A percentile compares a stretch with the other conserved stretches of the same genome.
phyloP scores from a whole-genome alignment of 2,797 vertebrate species.

The Cyprinella venusta region DNA sequence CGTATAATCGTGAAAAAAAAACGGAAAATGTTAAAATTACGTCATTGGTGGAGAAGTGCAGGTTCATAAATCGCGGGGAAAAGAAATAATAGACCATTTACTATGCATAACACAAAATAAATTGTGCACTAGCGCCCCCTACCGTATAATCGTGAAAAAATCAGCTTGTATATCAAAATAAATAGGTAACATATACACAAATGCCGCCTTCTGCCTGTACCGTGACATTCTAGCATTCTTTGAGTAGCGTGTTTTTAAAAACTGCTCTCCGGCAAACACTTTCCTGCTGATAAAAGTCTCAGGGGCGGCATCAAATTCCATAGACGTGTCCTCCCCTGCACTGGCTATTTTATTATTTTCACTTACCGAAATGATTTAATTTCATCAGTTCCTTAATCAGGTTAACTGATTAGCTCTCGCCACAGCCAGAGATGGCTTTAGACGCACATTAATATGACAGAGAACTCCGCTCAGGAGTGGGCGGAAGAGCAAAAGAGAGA shows the following conservation, averaged over 20 bases:
- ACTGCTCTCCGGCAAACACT: not conserved
- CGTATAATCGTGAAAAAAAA: not conserved
- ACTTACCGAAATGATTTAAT: slow-evolving; percentile 80
- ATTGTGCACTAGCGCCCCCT: too few relatives aligned
- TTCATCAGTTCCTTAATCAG: slow-evolving; percentile 78
- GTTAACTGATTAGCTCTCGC: slow-evolving; percentile 77
- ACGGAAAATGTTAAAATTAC: not conserved
- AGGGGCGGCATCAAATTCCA: slow-evolving; percentile 61
- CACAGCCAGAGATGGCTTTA: slow-evolving; percentile 68
- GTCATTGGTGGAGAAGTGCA: too few relatives aligned
- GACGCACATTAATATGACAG: slow-evolving; percentile 69
- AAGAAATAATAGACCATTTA: not conserved
- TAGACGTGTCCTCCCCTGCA: slow-evolving; percentile 64
- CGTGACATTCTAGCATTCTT: slow-evolving; percentile 17
- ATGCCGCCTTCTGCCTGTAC: not conserved
- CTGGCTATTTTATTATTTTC: slow-evolving; percentile 79
- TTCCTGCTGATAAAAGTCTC: slow-evolving; percentile 25
- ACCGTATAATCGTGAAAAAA: too few relatives aligned
- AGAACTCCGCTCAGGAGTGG: slow-evolving; percentile 35
- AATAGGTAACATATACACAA: slow-evolving; percentile 20
- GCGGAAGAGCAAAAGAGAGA: not conserved
- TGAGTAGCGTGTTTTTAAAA: slow-evolving; percentile 18
- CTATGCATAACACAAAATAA: not conserved
- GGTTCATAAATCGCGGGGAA: not conserved
- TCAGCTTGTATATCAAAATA: slow-evolving; percentile 32